phyloP scores from a whole-genome alignment of 2,797 vertebrate species.

The Fringilla coelebs region DNA sequence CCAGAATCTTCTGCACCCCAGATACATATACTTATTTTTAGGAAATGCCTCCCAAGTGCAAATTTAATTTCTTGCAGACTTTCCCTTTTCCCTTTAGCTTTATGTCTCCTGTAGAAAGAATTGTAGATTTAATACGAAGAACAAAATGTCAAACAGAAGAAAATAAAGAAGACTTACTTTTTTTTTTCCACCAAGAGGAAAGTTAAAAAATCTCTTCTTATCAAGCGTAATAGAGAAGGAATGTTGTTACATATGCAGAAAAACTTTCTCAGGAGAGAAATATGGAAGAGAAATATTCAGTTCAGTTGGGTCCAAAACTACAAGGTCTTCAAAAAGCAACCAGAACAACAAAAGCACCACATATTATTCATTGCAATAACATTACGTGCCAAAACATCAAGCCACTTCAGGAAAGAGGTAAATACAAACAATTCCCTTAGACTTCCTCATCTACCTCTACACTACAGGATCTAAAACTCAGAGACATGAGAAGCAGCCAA shows the following conservation, averaged over 20 bases:
- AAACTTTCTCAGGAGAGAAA: conserved; percentile 54
- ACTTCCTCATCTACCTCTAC: neutral
- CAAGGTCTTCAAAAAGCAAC: conserved; percentile 50
- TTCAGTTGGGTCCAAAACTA: conserved; percentile 47
- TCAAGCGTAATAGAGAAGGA: conserved; percentile 56
- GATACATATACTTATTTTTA: neutral
- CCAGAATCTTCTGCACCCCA: neutral
- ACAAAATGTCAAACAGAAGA: conserved; percentile 56
- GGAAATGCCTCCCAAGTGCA: neutral
- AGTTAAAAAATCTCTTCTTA: conserved; percentile 65
- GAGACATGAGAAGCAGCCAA: neutral
- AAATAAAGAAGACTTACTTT: conserved; percentile 66
- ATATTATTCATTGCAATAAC: conserved; percentile 33
- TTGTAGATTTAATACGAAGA: conserved; percentile 37
- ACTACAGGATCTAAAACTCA: neutral
- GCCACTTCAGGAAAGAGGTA: neutral
- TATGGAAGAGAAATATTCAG: conserved; percentile 47
- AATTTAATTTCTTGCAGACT: neutral
- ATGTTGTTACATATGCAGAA: conserved; percentile 41
- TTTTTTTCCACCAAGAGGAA: conserved; percentile 66
- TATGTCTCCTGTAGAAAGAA: conserved; percentile 52
- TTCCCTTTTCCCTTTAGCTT: conserved; percentile 8
- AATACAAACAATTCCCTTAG: neutral
- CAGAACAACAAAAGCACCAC: conserved; percentile 54
- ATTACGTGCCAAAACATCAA: neutral